Base-by-base conservation (phyloP, 2,888 invertebrate species). In the Caenorhabditis afra region DNA sequence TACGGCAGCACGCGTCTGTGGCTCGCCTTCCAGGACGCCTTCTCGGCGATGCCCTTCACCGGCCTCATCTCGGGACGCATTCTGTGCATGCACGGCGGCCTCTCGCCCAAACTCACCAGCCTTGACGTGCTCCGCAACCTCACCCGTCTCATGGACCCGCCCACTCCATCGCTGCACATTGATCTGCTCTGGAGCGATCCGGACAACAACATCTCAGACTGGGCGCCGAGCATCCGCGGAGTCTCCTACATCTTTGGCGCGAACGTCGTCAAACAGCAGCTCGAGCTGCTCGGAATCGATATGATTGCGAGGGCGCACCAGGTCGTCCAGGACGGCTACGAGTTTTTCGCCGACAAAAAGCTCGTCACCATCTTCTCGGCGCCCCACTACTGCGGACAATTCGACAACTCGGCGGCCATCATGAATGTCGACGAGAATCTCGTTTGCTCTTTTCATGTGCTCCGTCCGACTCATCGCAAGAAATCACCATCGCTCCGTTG, bases 251-350 rank as follows among this genome's bases (percentile, higher is more conserved):
- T 92, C 44, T 93, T 93, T 86, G 93, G 93, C 8, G 91, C 91
- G 1, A 92, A 92, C 81, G 91, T 92, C 23, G 92, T 93, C 7
- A 87, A 91, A 16, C 62, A 79, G 23, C 62, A 73, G 22, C 62
- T 70, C 35, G 55, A 78, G 44, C 39, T 64, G 8, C 64, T 87
- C 45, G 85, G 85, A 58, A 84, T 87, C 39, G 87, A 87, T 61
- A 45, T 87, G 47, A 83, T 87, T n/a, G 87, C 86, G 12, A 52
- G 87, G 37, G 87, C 87, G 29, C 87, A 87, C 74, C 87, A 87
- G 91, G 91, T 92, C 47, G 92, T 93, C 12, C 92, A 92, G 87
- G 92, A 92, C 89, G 93, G 93, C n/a, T 93, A 93, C 89, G 92
- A 93, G 88, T 93, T 93, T 88, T 93, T 93, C 87, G 86, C 86